These are phyloP conservation scores for Sycon ciliatum DNA, from an alignment of 37 sponge, comb jelly and placozoan species.

Conservation along the genomic window DNA sequence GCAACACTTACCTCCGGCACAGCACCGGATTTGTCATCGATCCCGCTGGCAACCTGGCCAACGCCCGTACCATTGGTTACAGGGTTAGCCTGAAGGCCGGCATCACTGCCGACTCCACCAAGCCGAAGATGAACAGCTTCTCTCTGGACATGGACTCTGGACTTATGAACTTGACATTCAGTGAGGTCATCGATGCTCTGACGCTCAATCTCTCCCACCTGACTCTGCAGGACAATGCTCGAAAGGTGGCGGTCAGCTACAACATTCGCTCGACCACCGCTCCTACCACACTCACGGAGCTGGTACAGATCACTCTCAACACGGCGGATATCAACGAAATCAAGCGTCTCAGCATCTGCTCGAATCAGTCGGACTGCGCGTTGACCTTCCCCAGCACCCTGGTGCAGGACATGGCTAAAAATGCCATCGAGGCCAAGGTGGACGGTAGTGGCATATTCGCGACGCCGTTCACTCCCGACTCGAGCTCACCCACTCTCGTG, in stretches of 20 bases:
- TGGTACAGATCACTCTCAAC: slow-evolving; percentile 28
- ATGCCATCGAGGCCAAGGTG: slow-evolving; percentile 37
- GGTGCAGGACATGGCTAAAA: slow-evolving; percentile 74
- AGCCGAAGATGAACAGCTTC: slow-evolving; percentile 48
- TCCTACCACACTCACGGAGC: slow-evolving; percentile 35
- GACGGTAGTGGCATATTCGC: slow-evolving; percentile 9
- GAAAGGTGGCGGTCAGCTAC: neutral
- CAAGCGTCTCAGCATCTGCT: slow-evolving; percentile 55
- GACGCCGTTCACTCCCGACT: slow-evolving; percentile 38
- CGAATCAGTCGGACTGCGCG: slow-evolving; percentile 38
- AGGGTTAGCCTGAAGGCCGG: slow-evolving; percentile 18
- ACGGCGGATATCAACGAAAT: slow-evolving; percentile 58
- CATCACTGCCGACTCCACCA: slow-evolving; percentile 43
- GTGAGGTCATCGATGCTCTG: slow-evolving; percentile 1
- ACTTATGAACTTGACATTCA: slow-evolving; percentile 17
- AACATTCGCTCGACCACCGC: slow-evolving; percentile 50
- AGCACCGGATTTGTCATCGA: neutral
- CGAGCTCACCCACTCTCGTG: slow-evolving; percentile 34
- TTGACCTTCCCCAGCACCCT: slow-evolving; percentile 41
- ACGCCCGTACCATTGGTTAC: slow-evolving; percentile 17
- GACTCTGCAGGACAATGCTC: slow-evolving; percentile 19
- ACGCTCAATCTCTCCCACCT: slow-evolving; percentile 18
- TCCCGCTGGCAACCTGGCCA: slow-evolving; percentile 39
- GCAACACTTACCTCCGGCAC: neutral
- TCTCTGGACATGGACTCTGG: slow-evolving; percentile 54